Evolutionary conservation across 2,113 vertebrate genomes (phyloP), one percentile per base, ranked within the genome.

Genomic region (Caranx ignobilis): DNA sequence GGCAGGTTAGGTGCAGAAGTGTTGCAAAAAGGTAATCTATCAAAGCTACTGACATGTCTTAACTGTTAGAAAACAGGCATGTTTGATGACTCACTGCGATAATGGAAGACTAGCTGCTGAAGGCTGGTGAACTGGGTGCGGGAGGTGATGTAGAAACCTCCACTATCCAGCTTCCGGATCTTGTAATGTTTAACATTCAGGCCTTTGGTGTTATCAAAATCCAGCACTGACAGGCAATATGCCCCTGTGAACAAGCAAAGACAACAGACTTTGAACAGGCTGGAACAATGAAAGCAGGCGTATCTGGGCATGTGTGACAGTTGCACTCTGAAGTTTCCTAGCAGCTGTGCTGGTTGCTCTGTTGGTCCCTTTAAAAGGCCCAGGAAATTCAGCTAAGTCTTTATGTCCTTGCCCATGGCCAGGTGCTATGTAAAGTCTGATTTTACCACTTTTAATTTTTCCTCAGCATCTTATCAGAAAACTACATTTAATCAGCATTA

Each of bases 151-250:
- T 99, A 99, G 93, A 99, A 98, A 43, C 98, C 98, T 0, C 98
- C 98, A 0, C 96, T 98, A 92, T 99, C 98, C 95, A 99, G 92
- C 91, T 98, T 99, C 80, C 97, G 96, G 94, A 97, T 99, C 92
- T 99, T 99, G 94, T 99, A 99, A 92, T 99, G 97, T 89, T 99
- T 99, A 78, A 99, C 96, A 0, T 98, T 99, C 83, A 98, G 94
- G 71, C 98, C 98, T 92, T 98, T 99, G 89, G 95, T 95, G 0
- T 97, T 96, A 89, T 99, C 97, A 0, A 97, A 98, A 91, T 99
- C 98, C 0, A 97, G 95, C 83, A 99, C 97, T 0, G 98, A 99
- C 83, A 99, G 96, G 89, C 97, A 99, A 81, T 98, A 99, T 71
- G 97, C 98, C 82, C 98, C 98, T 99, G 89, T 62, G 69, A 72